Evolutionary conservation across 2,797 vertebrate genomes (phyloP), one percentile per base, ranked within the genome.

Genomic region (Sebastes hubbsi): DNA sequence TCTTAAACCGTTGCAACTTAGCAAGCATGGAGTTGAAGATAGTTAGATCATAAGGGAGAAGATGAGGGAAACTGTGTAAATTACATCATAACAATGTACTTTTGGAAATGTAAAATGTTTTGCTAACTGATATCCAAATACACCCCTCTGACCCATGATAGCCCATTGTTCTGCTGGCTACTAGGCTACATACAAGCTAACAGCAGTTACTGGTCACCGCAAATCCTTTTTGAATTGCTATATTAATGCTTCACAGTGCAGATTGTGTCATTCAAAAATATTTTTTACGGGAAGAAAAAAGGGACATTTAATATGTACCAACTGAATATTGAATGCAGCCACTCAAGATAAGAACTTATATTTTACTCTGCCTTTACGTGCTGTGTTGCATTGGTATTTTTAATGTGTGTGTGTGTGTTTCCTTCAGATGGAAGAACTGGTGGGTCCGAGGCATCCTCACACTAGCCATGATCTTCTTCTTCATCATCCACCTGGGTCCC

Each of bases 391-490:
- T 13, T 16, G 16, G 25, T 9, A 46, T 46, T 46, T 46, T 6
- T 46, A 46, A 46, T 46, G 42, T 46, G 16, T 46, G 16, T 18
- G 42, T 32, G 27, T 27, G 27, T 27, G 16, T 66, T 58, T 54
- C 46, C 36, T 59, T 91, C 81, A 99, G 98, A 93, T 99, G 98
- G 98, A 99, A 95, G 95, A 99, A 99, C 82, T 99, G 98, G 98
- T 99, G 98, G 98, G 96, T 99, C 20, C 95, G 98, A 94, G 98
- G 98, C 75, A 98, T 99, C 93, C 96, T 99, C 75, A 99, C 98
- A 0, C 89, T 99, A 87, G 98, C 98, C 2, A 99, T 99, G 98
- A 99, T 99, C 84, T 99, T 99, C 94, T 99, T 99, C 95, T 99
- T 99, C 96, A 99, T 99, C 95, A 99, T 99, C 95, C 99, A 99